Evolutionary conservation across 1,140 invertebrate species (phyloP).

Genomic region (Brachionus angularis): DNA sequence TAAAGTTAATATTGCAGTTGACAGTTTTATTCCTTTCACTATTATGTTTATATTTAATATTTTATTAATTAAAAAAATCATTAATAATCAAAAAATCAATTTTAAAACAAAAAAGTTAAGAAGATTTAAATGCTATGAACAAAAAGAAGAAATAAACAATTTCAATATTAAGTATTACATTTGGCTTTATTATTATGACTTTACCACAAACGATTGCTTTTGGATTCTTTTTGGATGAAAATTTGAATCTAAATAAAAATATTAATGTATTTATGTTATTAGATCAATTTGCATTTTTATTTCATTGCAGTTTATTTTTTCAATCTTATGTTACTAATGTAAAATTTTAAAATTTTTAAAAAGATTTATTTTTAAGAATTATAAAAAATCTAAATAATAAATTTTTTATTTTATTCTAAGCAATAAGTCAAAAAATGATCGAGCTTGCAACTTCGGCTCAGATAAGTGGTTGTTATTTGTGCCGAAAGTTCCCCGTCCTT

Average conservation of each 20-base stretch:
- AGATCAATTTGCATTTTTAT: conserved; percentile 7
- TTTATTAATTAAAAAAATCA: conserved; percentile 3
- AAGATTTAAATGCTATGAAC: too few relatives aligned
- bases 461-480: too few relatives aligned
- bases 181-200: conserved; percentile 26
- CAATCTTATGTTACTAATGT: conserved; percentile 12
- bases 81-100: neutral
- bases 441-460: too few relatives aligned
- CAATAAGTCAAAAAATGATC: too few relatives aligned
- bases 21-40: conserved; percentile 12
- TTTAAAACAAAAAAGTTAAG: neutral
- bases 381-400: too few relatives aligned
- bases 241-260: neutral
- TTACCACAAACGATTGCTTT: conserved; percentile 12
- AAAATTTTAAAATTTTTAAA: conserved; percentile 11
- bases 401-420: too few relatives aligned
- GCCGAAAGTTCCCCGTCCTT: too few relatives aligned
- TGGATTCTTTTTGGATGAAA: conserved; percentile 2
- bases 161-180: conserved; percentile 26
- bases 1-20: neutral
- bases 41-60: conserved; percentile 34
- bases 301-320: conserved; percentile 3
- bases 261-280: neutral
- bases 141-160: neutral
- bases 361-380: too few relatives aligned